Conservation (phyloP, 2,888 invertebrate species). For the Colostygia pectinataria region DNA sequence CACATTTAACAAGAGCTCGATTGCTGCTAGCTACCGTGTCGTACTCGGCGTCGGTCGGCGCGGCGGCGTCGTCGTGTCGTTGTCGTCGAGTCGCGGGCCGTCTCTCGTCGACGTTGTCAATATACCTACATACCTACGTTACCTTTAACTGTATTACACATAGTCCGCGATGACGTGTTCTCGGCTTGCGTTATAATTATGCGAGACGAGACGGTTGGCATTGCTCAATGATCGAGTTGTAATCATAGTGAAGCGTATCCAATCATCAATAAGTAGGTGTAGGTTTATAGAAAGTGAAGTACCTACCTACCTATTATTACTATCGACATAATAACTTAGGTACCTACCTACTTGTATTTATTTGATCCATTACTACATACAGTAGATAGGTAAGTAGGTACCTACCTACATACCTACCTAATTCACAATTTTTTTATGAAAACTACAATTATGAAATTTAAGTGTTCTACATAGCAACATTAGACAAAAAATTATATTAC, state of each 20-base stretch:
- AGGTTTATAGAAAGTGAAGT: neutral
- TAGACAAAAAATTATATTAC: too few relatives aligned
- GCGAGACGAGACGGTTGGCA: constrained; percentile 81
- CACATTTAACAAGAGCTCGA: constrained; percentile 69
- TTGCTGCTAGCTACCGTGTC: too few relatives aligned
- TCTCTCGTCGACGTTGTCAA: constrained; percentile 54
- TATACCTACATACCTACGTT: constrained; percentile 57
- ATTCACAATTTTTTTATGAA: too few relatives aligned
- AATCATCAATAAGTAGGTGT: constrained; percentile 47
- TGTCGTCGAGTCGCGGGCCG: too few relatives aligned
- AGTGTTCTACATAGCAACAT: too few relatives aligned
- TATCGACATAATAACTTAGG: too few relatives aligned
- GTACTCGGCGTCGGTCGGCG: too few relatives aligned
- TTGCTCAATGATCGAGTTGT: constrained; percentile 82
- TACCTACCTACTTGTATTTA: too few relatives aligned
- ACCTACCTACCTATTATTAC: neutral
- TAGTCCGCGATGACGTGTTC: constrained; percentile 80
- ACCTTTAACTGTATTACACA: constrained; percentile 72
- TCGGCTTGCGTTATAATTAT: constrained; percentile 63
- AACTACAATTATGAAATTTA: too few relatives aligned
- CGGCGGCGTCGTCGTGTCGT: neutral
- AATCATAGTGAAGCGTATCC: constrained; percentile 70
- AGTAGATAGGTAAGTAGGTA: neutral
- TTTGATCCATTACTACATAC: too few relatives aligned
- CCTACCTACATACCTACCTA: neutral